These are phyloP conservation scores for Austrofundulus limnaeus DNA, from an alignment of 2,113 vertebrate genomes.

Conservation along the genomic window DNA sequence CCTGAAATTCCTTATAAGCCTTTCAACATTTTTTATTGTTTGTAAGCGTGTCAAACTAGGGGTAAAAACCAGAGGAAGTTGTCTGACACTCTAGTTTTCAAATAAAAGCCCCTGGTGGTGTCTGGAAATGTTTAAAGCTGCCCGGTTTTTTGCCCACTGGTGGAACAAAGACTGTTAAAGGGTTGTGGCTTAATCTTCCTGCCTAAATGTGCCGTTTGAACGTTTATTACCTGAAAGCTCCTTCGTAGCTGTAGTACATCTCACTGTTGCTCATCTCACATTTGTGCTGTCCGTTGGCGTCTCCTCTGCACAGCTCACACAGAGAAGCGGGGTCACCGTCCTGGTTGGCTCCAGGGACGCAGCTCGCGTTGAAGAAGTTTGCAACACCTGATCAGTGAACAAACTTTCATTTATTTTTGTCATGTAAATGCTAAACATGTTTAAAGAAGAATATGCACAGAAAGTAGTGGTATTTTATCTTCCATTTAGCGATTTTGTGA, in stretches of 20 bases:
- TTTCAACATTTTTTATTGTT: too few relatives aligned
- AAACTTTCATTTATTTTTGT: slow-evolving; percentile 1
- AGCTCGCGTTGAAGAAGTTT: slow-evolving; percentile 88
- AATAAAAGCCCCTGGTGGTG: too few relatives aligned
- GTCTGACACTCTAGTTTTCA: too few relatives aligned
- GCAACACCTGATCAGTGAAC: slow-evolving; percentile 81
- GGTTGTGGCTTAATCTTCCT: too few relatives aligned
- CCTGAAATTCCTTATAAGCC: too few relatives aligned
- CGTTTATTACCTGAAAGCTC: slow-evolving; percentile 89
- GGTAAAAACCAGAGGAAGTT: too few relatives aligned
- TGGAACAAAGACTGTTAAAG: too few relatives aligned
- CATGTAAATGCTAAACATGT: background rate
- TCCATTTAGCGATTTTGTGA: too few relatives aligned
- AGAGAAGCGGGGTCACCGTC: slow-evolving; percentile 74
- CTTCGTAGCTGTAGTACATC: slow-evolving; percentile 85
- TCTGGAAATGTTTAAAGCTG: too few relatives aligned
- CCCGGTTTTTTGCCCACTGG: too few relatives aligned
- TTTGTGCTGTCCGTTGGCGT: slow-evolving; percentile 64
- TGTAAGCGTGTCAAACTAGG: too few relatives aligned
- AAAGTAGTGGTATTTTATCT: too few relatives aligned
- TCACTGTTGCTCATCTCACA: slow-evolving; percentile 81
- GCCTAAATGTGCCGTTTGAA: background rate
- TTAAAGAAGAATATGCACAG: background rate
- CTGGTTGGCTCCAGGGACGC: slow-evolving; percentile 84
- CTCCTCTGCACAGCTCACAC: slow-evolving; percentile 86